Conservation (phyloP, 2,888 invertebrate genomes). For the Allacma fusca region DNA sequence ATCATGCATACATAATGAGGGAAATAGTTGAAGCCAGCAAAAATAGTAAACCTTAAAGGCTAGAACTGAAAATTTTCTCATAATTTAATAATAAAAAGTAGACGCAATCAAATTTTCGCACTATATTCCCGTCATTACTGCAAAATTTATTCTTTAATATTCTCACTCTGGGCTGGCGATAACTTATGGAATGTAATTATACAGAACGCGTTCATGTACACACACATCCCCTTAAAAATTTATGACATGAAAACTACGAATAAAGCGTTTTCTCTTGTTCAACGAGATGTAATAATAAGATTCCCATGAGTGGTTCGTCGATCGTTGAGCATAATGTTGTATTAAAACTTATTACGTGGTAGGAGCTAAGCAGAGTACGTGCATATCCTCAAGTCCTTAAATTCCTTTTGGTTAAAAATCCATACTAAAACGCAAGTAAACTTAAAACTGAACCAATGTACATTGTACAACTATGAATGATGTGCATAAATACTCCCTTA, state of each 20-base stretch:
- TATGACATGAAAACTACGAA: constrained; percentile 10
- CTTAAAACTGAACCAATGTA: too few species aligned
- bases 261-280: not conserved
- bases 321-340: too few species aligned
- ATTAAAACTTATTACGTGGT: too few species aligned
- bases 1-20: too few species aligned
- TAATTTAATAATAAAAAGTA: not conserved
- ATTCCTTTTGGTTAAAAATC: too few species aligned
- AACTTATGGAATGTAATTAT: constrained; percentile 12
- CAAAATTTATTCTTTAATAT: constrained; percentile 11
- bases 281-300: constrained; percentile 9
- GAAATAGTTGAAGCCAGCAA: not conserved
- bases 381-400: too few species aligned
- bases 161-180: not conserved
- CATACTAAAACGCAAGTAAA: too few species aligned
- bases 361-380: too few species aligned
- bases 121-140: not conserved
- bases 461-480: not conserved
- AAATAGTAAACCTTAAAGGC: not conserved
- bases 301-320: not conserved
- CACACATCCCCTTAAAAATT: not conserved
- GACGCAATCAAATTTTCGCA: constrained; percentile 3
- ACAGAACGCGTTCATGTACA: constrained; percentile 4
- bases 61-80: not conserved
- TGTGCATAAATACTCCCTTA: not conserved